These are phyloP conservation scores for Pachymerium ferrugineum DNA, from an alignment of 2,888 invertebrate genomes.

Conservation along the genomic window DNA sequence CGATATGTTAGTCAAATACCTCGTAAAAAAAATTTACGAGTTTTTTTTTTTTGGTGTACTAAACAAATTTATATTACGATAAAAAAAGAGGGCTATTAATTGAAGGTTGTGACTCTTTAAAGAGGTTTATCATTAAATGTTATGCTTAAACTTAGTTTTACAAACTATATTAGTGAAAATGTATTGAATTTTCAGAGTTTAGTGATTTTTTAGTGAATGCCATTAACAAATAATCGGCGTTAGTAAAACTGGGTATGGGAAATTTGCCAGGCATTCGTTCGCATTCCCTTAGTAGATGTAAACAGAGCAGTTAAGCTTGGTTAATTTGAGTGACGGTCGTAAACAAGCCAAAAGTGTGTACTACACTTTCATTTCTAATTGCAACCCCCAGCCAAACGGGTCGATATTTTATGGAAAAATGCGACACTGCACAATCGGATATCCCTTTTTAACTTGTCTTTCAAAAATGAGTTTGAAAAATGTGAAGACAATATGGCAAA, in stretches of 20 bases:
- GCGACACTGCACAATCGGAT: background rate
- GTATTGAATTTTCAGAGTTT: too few species aligned
- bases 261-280: conserved; percentile 16
- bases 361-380: conserved; percentile 12
- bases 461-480: background rate
- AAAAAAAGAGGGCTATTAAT: too few species aligned
- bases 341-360: conserved; percentile 8
- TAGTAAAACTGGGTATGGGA: background rate
- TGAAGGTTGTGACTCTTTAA: too few species aligned
- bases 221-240: background rate
- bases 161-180: too few species aligned
- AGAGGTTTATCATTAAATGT: too few species aligned
- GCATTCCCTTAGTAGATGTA: background rate
- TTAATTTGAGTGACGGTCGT: conserved; percentile 19
- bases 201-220: background rate
- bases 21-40: too few species aligned
- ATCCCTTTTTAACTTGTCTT: background rate
- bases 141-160: too few species aligned
- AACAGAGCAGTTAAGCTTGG: conserved; percentile 16
- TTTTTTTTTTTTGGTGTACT: too few species aligned
- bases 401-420: background rate
- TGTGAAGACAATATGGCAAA: background rate
- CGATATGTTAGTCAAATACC: background rate
- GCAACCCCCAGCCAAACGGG: background rate
- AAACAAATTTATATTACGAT: too few species aligned